Evolutionary conservation across 2,113 vertebrate genomes (phyloP).

Genomic region (Nematolebias whitei): DNA sequence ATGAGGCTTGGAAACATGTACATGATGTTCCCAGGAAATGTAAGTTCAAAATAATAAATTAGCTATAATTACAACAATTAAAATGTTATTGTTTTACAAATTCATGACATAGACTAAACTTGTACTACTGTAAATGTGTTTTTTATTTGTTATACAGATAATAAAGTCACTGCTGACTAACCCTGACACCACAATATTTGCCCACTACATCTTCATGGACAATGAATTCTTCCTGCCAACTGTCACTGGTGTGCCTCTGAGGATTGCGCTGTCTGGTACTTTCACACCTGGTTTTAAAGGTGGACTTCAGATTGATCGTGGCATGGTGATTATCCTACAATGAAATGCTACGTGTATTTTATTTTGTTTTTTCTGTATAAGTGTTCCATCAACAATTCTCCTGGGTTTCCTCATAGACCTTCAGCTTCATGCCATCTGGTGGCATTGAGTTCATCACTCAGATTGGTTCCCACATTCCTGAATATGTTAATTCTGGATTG

Average conservation of each 20-base stretch:
- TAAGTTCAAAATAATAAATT: constrained; percentile 40
- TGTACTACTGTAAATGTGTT: not conserved
- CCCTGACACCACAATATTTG: constrained; percentile 83
- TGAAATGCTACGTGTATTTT: not conserved
- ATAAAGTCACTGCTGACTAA: constrained; percentile 81
- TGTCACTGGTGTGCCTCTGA: constrained; percentile 87
- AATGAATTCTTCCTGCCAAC: constrained; percentile 93
- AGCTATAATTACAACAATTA: not conserved
- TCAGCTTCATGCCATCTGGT: constrained; percentile 87
- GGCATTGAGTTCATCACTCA: constrained; percentile 88
- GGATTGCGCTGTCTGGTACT: constrained; percentile 87
- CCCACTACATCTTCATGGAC: constrained; percentile 97
- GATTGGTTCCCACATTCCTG: constrained; percentile 84
- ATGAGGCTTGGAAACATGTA: constrained; percentile 69
- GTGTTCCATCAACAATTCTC: constrained; percentile 4
- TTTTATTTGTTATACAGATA: constrained; percentile 53
- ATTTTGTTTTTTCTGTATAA: not conserved
- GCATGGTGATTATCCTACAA: constrained; percentile 73
- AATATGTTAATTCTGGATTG: constrained; percentile 84
- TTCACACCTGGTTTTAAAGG: constrained; percentile 85
- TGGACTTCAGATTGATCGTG: constrained; percentile 78
- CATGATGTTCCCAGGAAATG: constrained; percentile 76
- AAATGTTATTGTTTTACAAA: not conserved
- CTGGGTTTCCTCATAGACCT: constrained; percentile 62
- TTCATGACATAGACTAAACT: not conserved